Evolutionary conservation across 92 coral and sea anemone species (phyloP), one percentile per base, ranked within the genome.

Genomic region (Nematostella vectensis): DNA sequence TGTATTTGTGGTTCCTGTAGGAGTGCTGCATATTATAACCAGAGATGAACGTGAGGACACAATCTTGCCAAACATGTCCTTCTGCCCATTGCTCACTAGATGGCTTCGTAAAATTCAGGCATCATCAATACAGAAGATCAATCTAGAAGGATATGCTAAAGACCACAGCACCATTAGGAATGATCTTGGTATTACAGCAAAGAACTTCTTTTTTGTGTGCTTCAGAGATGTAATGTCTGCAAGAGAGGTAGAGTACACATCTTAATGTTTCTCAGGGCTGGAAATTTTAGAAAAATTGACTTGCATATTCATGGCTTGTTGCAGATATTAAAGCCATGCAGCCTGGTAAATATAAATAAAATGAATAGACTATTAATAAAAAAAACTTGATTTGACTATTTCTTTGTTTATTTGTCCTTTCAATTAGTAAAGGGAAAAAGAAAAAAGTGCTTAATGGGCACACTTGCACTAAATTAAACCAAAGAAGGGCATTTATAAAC

Each of bases 11-110:
- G 25, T 1, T 44, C 42, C 17, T n/a, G n/a, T 26, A 79, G 87
- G 77, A 9, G 39, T 51, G 12, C 75, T 67, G 4, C 57, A 71
- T 21, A 79, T 79, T 61, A 61, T 72, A 40, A 79, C 87, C 13
- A 45, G 38, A 38, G 16, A 60, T 30, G 80, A 72, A 4, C 13
- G 25, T 42, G 62, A 73, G 2, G 87, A 79, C 48, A 23, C 56
- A 22, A 59, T 79, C 50, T 72, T 71, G 30, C 87, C 87, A 43
- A 79, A 79, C 48, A 0, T 55, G 13, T 8, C 16, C 21, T 19
- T 17, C 47, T 79, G 87, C 29, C 27, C 18, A 17, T 15, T 10
- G 21, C 25, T 79, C 18, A 61, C 29, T 42, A 67, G 19, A 47
- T 68, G 87, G 72, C 24, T 40, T 23, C 44, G 56, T 18, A 65